Base-by-base conservation (phyloP, 2,888 invertebrate species). In the Diabrotica balteata region DNA sequence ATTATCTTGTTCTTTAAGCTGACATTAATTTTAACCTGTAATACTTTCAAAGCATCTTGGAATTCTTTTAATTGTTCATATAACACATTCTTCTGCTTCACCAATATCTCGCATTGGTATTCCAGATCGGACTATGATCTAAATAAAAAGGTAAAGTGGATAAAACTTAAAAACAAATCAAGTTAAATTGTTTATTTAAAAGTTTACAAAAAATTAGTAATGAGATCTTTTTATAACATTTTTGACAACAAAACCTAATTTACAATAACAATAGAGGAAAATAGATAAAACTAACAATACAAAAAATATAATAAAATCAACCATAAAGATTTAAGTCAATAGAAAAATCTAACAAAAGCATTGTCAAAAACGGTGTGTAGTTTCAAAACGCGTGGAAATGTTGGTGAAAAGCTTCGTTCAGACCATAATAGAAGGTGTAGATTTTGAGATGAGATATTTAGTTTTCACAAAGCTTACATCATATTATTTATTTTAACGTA, bases 121-220 rank as follows among this genome's bases (percentile, higher is more conserved):
- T 4, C 32, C 32, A 32, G 32, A 32, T 32, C 32, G 32, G 3
- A 32, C 32, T 32, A 4, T 32, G 32, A 32, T 17, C 17, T 32
- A 32, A 0, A 32, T 32, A 3, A 47, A 47, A 47, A 47, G 17
- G 17, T 17, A 17, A 17, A 17, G 17, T 17, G 17, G 17, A 17
- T 17, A 17, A 47, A 47, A 47, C 0, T 6, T 47, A 47, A 47
- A 47, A 4, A 47, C 47, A 47, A 47, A 4, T 8, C 10, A 55
- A 59, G 65, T 59, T 59, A 54, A 17, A 55, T 42, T 54, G 44
- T 66, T 66, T 66, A 60, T 66, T 66, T 66, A 60, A 60, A 60
- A 60, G 58, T 64, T 64, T 64, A 64, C 58, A 64, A 64, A 64
- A 64, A 58, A 58, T 57, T 64, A 52, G 52, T 51, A 58, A 59